Conservation (phyloP, 2,113 vertebrate genomes). For the Albula glossodonta region DNA sequence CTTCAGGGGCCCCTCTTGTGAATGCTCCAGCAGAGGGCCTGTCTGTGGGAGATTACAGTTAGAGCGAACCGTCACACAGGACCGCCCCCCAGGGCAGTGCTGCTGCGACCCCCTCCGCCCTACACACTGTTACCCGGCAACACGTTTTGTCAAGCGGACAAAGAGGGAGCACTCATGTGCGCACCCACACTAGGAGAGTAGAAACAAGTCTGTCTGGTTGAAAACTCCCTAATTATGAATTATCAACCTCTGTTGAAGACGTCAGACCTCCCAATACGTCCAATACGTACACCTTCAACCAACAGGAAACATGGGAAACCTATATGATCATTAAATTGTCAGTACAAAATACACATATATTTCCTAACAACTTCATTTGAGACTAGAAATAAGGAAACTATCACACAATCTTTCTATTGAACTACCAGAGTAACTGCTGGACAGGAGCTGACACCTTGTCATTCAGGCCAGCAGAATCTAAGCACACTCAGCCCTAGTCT, state of each 20-base stretch:
- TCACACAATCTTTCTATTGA: too few relatives aligned
- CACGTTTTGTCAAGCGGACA: background rate
- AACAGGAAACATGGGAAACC: background rate
- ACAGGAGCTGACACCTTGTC: too few relatives aligned
- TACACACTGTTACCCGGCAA: background rate
- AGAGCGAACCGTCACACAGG: conserved; percentile 55
- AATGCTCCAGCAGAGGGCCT: conserved; percentile 66
- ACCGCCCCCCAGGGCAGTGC: conserved; percentile 4
- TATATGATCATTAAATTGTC: background rate
- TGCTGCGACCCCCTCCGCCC: background rate
- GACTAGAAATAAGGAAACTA: too few relatives aligned
- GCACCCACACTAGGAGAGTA: background rate
- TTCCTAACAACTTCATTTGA: too few relatives aligned
- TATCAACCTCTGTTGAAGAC: background rate
- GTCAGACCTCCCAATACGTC: background rate
- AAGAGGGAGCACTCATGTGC: background rate
- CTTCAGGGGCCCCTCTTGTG: conserved; percentile 72
- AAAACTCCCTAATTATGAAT: background rate
- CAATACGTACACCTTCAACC: background rate
- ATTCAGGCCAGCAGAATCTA: too few relatives aligned
- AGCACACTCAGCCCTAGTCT: too few relatives aligned
- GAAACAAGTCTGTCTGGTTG: background rate
- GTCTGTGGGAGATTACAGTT: conserved; percentile 72
- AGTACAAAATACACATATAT: too few relatives aligned
- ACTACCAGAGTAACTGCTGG: too few relatives aligned